phyloP scores from a whole-genome alignment of 2,797 vertebrate species.

The Corythornis leucogaster region DNA sequence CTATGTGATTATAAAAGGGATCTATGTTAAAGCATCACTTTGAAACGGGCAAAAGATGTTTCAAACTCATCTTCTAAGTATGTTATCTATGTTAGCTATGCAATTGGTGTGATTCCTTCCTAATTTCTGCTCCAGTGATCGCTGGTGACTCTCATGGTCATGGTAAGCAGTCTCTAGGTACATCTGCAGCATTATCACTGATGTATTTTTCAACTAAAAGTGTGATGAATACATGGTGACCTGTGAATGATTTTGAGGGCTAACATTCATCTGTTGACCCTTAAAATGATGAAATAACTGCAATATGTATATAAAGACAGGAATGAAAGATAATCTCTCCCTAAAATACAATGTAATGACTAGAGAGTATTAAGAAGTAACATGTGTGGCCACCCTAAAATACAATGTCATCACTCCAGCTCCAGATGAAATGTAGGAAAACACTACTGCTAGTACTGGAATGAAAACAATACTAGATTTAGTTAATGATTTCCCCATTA shows the following conservation, averaged over 20 bases:
- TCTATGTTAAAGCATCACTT: not conserved
- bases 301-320: constrained; percentile 16
- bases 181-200: not conserved
- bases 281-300: constrained; percentile 38
- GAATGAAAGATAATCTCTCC: not conserved
- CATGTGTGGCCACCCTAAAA: not conserved
- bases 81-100: not conserved
- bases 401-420: not conserved
- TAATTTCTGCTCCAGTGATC: constrained; percentile 3
- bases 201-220: constrained; percentile 24
- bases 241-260: constrained; percentile 25
- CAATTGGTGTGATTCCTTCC: not conserved
- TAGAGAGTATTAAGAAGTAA: not conserved
- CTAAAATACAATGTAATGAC: constrained; percentile 9
- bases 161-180: not conserved
- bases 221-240: constrained; percentile 6
- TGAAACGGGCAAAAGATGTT: not conserved
- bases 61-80: not conserved
- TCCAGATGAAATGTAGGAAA: not conserved
- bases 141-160: not conserved
- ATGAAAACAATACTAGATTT: not conserved
- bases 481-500: not conserved
- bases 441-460: not conserved
- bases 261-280: constrained; percentile 11
- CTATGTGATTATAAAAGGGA: not conserved